These are phyloP conservation scores for Smutsia gigantea DNA, from an alignment of 2,797 vertebrate species.

Conservation along the genomic window DNA sequence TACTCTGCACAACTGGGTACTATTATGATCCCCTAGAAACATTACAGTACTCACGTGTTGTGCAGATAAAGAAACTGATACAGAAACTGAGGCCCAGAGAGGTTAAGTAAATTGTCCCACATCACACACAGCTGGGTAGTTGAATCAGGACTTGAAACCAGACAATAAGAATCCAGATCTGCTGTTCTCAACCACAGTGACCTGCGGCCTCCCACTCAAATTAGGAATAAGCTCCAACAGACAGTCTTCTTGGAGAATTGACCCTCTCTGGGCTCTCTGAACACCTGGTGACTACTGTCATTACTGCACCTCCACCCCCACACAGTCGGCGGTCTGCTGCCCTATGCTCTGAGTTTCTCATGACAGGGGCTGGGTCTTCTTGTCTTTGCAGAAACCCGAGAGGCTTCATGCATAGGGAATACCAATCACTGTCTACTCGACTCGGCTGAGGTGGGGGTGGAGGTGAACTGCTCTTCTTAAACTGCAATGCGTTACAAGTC, in stretches of 20 bases:
- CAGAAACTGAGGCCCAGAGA: constrained; percentile 21
- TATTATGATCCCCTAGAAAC: not conserved
- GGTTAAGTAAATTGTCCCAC: not conserved
- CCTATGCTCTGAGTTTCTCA: not conserved
- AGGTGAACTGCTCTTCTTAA: not conserved
- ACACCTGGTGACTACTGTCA: not conserved
- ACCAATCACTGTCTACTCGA: accelerated
- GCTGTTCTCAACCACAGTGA: not conserved
- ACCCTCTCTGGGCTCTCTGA: not conserved
- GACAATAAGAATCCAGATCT: not conserved
- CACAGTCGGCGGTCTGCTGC: not conserved
- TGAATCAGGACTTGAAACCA: not conserved
- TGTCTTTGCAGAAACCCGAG: not conserved
- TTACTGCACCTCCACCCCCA: accelerated
- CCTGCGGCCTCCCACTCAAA: not conserved
- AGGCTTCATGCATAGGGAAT: not conserved
- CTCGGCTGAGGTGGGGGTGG: not conserved
- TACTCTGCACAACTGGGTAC: not conserved
- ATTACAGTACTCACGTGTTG: not conserved
- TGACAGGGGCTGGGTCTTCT: not conserved
- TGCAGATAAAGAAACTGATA: constrained; percentile 12
- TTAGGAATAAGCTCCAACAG: not conserved
- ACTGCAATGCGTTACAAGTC: accelerated
- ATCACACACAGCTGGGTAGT: constrained; percentile 35
- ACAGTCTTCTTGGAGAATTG: not conserved